These are phyloP conservation scores for Mus caroli DNA, from an alignment of 2,797 vertebrate genomes.

Conservation along the genomic window DNA sequence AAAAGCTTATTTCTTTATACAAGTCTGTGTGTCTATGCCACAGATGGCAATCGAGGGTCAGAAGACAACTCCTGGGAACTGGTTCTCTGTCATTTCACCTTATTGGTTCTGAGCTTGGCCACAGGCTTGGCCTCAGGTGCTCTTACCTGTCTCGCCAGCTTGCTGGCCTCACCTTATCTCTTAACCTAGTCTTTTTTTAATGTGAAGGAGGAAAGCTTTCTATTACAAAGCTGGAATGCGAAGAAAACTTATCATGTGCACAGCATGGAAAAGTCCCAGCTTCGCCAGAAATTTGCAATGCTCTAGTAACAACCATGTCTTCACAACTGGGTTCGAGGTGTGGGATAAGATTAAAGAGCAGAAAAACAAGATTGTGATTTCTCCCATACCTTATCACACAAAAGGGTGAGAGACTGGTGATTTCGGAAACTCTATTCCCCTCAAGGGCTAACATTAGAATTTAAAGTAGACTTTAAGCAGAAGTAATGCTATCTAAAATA, in stretches of 20 bases:
- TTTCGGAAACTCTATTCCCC: neutral
- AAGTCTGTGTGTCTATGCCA: neutral
- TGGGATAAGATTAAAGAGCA: neutral
- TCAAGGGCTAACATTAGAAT: constrained; percentile 16
- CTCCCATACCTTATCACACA: neutral
- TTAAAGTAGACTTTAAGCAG: neutral
- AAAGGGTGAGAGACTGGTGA: constrained; percentile 13
- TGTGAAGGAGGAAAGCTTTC: neutral
- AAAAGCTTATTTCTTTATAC: constrained; percentile 15
- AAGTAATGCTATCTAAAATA: constrained; percentile 42
- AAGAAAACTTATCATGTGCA: neutral
- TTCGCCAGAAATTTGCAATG: neutral
- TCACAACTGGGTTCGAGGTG: neutral
- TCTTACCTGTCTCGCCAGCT: neutral
- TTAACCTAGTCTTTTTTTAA: constrained; percentile 32
- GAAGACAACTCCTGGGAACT: neutral
- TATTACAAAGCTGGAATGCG: neutral
- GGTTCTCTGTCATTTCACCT: neutral
- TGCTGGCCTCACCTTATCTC: neutral
- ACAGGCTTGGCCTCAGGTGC: neutral
- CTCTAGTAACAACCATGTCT: neutral
- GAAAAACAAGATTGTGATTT: neutral
- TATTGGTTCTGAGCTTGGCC: neutral
- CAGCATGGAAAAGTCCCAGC: neutral
- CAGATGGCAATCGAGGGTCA: neutral